Conservation (phyloP, 1,140 invertebrate genomes). For the Drosophila pseudoananassae region DNA sequence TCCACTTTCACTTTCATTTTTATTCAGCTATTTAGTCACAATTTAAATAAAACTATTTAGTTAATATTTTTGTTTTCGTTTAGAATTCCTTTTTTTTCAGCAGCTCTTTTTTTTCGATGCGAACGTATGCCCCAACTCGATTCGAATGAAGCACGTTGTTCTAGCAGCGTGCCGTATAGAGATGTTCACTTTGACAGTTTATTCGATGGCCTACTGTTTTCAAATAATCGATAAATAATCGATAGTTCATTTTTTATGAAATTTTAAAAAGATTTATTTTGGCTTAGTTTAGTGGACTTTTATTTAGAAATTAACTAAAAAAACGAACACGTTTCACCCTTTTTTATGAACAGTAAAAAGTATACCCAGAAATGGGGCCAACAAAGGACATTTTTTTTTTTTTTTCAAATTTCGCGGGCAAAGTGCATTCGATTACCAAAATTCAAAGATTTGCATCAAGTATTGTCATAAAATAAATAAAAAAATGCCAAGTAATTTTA, state of each 20-base stretch:
- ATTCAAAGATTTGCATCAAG: too few species aligned
- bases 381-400: too few species aligned
- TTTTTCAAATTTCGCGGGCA: too few species aligned
- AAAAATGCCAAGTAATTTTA: too few species aligned
- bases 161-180: slow-evolving; percentile 11
- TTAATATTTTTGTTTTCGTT: too few species aligned
- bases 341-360: neutral
- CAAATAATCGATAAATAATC: neutral
- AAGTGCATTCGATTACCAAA: too few species aligned
- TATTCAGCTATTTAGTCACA: neutral
- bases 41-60: too few species aligned
- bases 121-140: neutral
- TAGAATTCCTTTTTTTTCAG: too few species aligned
- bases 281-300: neutral
- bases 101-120: neutral
- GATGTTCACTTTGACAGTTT: neutral
- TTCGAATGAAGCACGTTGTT: slow-evolving; percentile 18
- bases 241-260: neutral
- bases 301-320: neutral
- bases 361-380: too few species aligned
- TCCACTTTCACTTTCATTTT: slow-evolving; percentile 9
- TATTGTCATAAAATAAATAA: too few species aligned
- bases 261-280: neutral
- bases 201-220: neutral
- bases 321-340: neutral